These are phyloP conservation scores for Lepus townsendii DNA, from an alignment of 2,797 vertebrate genomes.

Conservation along the genomic window DNA sequence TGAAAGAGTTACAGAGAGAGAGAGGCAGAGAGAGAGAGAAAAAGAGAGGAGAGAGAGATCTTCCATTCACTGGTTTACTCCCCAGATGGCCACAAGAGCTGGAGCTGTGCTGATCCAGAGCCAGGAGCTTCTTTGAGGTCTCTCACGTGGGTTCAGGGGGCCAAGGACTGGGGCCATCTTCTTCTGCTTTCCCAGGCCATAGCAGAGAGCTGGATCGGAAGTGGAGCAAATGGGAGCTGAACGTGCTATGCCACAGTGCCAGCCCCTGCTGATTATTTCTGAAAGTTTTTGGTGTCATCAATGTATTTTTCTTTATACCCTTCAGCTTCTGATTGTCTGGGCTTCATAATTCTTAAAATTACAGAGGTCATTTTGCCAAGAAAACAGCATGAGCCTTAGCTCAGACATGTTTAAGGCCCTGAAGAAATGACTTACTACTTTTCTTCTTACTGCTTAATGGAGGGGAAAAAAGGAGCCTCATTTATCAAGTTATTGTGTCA, in stretches of 20 bases:
- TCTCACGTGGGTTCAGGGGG: too few species aligned
- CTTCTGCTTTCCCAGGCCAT: too few species aligned
- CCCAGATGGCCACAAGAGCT: too few species aligned
- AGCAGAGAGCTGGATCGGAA: too few species aligned
- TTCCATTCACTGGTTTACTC: too few species aligned
- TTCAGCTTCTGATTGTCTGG: neutral
- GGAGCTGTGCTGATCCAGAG: too few species aligned
- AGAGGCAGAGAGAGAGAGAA: too few species aligned
- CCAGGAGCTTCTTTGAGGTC: too few species aligned
- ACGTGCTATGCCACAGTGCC: neutral
- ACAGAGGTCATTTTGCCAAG: neutral
- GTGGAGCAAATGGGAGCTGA: too few species aligned
- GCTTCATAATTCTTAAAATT: neutral
- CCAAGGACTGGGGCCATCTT: too few species aligned
- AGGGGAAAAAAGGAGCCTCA: neutral
- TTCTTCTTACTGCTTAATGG: slow-evolving; percentile 42
- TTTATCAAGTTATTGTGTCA: neutral
- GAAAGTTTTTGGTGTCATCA: neutral
- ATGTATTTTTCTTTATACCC: neutral
- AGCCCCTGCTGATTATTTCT: slow-evolving; percentile 39
- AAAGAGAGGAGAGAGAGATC: too few species aligned
- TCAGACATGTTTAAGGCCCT: slow-evolving; percentile 18
- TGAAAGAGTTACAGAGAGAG: too few species aligned
- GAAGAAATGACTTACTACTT: neutral
- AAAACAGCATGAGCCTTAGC: neutral